Base-by-base conservation (phyloP, 2,113 vertebrate genomes). In the Planiliza haematocheilus region DNA sequence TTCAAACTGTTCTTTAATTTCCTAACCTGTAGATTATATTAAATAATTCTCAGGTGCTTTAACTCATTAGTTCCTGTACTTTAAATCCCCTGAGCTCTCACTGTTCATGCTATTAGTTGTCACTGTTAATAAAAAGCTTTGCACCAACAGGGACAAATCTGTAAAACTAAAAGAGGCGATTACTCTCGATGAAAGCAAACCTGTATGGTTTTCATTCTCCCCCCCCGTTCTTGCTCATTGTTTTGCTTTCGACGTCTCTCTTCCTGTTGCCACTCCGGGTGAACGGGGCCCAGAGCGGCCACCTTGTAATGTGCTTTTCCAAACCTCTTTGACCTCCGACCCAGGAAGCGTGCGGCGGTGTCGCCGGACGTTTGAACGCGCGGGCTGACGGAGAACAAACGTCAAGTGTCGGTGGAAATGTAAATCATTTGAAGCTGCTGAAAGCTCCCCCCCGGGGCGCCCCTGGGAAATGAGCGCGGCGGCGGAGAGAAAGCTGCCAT, bases 371-470 rank as follows among this genome's bases (percentile, higher is more conserved):
- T 93, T 91, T 87, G 69, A 90, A 84, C 39, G 59, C 38, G 36
- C 63, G 77, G 77, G 78, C 81, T 81, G 88, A 93, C 77, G 64
- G 83, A 88, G 89, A 89, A 88, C 74, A 86, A 90, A 87, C 74
- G 71, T 79, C 58, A 12, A n/a, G 65, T 20, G 61, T 79, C 70
- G 57, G 84, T 83, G 83, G 82, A 91, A 88, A 86, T 81, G 80
- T 91, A 88, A 93, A 90, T 93, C 79, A 87, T 77, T 70, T 64
- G 13, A 63, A 88, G 21, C 36, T 81, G 86, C 62, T 86, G 89
- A 91, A 92, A 92, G 87, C 69, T 83, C 8, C 39, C 7, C n/a
- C n/a, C n/a, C n/a, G n/a, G n/a, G 0, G 63, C 8, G 78, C 83
- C 80, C 63, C 76, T 30, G 78, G 69, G 67, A 66, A 61, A 20